These are phyloP conservation scores for Astropecten irregularis DNA, from an alignment of 53 echinoderm and acorn worm genomes.

Conservation along the genomic window DNA sequence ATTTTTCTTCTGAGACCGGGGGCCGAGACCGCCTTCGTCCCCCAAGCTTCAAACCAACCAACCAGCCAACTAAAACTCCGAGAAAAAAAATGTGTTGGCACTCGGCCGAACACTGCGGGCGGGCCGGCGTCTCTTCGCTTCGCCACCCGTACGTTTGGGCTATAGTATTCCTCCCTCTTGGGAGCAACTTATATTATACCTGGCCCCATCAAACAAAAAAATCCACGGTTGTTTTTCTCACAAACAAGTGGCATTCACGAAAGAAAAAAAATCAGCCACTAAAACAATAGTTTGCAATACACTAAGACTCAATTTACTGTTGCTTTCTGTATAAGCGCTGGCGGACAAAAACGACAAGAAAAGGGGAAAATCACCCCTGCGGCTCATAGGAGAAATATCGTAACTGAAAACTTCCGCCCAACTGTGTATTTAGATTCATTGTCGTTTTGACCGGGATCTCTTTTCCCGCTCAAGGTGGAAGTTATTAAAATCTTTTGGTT, in stretches of 20 bases:
- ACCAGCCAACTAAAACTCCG: too few relatives aligned
- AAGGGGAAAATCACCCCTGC: too few relatives aligned
- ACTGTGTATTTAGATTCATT: conserved; percentile 19
- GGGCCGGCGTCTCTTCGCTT: conserved; percentile 36
- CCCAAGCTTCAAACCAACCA: too few relatives aligned
- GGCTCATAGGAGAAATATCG: conserved; percentile 12
- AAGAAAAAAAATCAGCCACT: conserved; percentile 38
- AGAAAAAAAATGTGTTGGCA: conserved; percentile 11
- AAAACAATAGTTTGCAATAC: conserved; percentile 40
- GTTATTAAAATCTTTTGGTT: conserved; percentile 4
- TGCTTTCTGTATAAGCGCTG: conserved; percentile 13
- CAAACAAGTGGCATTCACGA: conserved; percentile 29
- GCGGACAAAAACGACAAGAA: too few relatives aligned
- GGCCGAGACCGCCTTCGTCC: too few relatives aligned
- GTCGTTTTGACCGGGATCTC: neutral
- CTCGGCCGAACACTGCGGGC: conserved; percentile 22
- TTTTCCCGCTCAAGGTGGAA: conserved; percentile 35
- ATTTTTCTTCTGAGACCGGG: too few relatives aligned
- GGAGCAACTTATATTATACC: too few relatives aligned
- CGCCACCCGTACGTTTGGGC: conserved; percentile 38
- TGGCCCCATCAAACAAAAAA: too few relatives aligned
- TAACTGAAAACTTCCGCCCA: conserved; percentile 54
- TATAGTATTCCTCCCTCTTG: conserved; percentile 21
- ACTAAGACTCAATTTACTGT: conserved; percentile 20
- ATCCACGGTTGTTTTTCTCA: conserved; percentile 28